A percentile compares a stretch with the other conserved stretches of the same genome.
Evolutionary conservation across 2,113 vertebrate species (phyloP).

Genomic region (Rhinopithecus roxellana): DNA sequence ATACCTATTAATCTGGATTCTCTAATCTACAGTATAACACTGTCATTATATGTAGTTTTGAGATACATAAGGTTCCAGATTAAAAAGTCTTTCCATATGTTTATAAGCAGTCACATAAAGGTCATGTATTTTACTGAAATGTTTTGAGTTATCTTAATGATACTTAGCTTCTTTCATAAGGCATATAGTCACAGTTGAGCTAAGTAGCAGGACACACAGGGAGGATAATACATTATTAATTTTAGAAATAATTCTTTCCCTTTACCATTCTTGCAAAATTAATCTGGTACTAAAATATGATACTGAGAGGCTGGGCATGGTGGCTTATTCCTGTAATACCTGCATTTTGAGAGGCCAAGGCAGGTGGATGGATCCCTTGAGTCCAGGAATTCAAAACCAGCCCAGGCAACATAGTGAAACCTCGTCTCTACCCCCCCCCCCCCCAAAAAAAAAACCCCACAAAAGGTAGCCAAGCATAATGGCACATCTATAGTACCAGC

Average conservation of each 20-base stretch:
- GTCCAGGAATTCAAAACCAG: too few relatives aligned
- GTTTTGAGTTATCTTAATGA: conserved; percentile 10
- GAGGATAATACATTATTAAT: conserved; percentile 33
- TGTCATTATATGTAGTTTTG: background rate
- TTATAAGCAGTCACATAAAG: background rate
- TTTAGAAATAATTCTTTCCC: background rate
- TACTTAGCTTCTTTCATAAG: conserved; percentile 13
- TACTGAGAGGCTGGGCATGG: background rate
- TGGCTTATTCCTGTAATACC: too few relatives aligned
- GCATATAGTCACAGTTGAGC: background rate
- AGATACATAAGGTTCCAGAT: background rate
- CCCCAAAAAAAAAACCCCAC: too few relatives aligned
- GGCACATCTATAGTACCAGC: too few relatives aligned
- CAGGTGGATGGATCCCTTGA: too few relatives aligned
- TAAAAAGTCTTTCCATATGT: conserved; percentile 10
- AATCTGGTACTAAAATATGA: background rate
- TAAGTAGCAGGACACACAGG: background rate
- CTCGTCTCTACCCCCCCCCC: too few relatives aligned
- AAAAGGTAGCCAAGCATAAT: too few relatives aligned
- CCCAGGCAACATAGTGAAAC: too few relatives aligned
- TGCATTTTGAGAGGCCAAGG: too few relatives aligned
- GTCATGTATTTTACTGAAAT: conserved; percentile 15
- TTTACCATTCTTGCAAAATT: conserved; percentile 11
- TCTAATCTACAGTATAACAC: background rate
- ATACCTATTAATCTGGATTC: conserved; percentile 5